Conservation (phyloP, 2,797 vertebrate species). For the Chelon labrosus region DNA sequence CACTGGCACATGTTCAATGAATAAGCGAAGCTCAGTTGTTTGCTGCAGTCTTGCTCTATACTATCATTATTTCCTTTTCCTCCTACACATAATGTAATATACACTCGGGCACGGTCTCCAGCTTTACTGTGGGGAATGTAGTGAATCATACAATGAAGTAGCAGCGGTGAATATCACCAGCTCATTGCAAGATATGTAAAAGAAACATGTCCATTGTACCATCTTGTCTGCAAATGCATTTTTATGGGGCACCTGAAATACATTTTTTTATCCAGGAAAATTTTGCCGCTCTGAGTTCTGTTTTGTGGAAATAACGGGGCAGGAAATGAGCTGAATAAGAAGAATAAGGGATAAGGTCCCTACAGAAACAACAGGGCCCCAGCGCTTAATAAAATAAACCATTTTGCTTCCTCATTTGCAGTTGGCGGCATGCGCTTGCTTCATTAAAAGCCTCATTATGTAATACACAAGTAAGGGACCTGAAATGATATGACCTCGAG, state of each 20-base stretch:
- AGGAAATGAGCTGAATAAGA: background rate
- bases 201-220: conserved; percentile 18
- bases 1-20: conserved; percentile 13
- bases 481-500: conserved; percentile 62
- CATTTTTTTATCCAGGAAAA: too few relatives aligned
- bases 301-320: background rate
- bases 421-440: conserved; percentile 36
- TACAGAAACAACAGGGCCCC: background rate
- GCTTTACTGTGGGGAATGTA: conserved; percentile 6
- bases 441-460: conserved; percentile 60
- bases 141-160: conserved; percentile 19
- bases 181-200: conserved; percentile 24
- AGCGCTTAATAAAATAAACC: conserved; percentile 29
- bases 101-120: background rate
- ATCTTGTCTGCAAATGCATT: conserved; percentile 23
- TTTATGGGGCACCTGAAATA: too few relatives aligned
- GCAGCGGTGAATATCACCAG: conserved; percentile 20
- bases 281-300: background rate
- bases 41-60: conserved; percentile 20
- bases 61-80: conserved; percentile 13
- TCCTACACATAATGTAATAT: conserved; percentile 14
- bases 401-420: conserved; percentile 46
- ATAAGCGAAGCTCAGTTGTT: background rate
- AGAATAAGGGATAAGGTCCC: background rate
- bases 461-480: conserved; percentile 32